Base-by-base conservation (phyloP, 2,113 vertebrate genomes). In the Nanorana parkeri region DNA sequence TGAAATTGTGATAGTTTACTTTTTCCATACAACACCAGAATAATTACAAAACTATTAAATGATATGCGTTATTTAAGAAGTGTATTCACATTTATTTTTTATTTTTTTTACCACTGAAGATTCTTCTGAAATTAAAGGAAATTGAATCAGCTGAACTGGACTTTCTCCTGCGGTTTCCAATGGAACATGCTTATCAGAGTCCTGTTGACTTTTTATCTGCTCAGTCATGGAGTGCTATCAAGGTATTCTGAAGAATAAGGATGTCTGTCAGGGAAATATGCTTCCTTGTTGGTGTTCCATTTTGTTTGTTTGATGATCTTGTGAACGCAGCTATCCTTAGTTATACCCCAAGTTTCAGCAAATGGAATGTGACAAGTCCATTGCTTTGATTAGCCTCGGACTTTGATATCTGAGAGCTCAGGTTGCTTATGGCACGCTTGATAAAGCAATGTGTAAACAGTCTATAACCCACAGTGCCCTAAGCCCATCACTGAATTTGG, bases 141-240 rank as follows among this genome's bases (percentile, higher is more conserved):
- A 91, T 90, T 82, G 88, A 95, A 75, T 85, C 87, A 29, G 77
- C 90, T 32, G 93, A 96, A 86, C 29, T 96, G 87, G 89, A 96
- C 88, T 93, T 97, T 87, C 87, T 96, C 28, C 89, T 96, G 81
- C 84, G 60, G 23, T 95, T 95, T 86, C 88, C 92, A 68, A 84
- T 93, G 84, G 92, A 96, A 61, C 81, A 88, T 21, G 86, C 84
- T 69, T 91, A 87, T 79, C 77, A 69, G 80, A 95, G 91, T 84
- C 93, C 93, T 28, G 88, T 96, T 64, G 88, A 92, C 56, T 96
- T 97, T 86, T 89, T 97, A 77, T 94, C 91, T 67, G 17, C 90
- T 78, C 92, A 92, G 26, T 88, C 92, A 66, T 95, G 93, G 94
- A 95, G 93, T 82, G 91, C 91, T 84, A 90, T 97, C 84, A 96